Percentiles rank a stretch among this genome's conserved stretches.
Evolutionary conservation across 2,888 invertebrate species (phyloP).

Genomic region (Sarcophaga variegata): DNA sequence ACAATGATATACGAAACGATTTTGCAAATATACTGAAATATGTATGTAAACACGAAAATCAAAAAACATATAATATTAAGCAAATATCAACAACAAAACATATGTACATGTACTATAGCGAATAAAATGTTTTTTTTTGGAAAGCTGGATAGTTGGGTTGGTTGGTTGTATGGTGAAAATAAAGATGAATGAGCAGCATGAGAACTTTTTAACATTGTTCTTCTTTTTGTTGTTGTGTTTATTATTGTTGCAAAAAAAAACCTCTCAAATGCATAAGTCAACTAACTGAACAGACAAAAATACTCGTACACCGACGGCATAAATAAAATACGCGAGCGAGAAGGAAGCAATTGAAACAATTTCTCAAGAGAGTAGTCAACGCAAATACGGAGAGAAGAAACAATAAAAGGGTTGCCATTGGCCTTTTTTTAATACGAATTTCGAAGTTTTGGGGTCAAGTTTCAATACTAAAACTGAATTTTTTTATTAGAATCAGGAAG

Average conservation of each 20-base stretch:
- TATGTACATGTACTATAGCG: background rate
- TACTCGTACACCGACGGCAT: conserved; percentile 28
- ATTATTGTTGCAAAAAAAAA: background rate
- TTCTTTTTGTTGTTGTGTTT: background rate
- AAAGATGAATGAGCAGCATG: conserved; percentile 67
- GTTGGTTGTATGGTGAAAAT: conserved; percentile 22
- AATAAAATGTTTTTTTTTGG: background rate
- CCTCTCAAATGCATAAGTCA: conserved; percentile 50
- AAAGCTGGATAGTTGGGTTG: conserved; percentile 12
- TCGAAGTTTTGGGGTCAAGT: too few species aligned
- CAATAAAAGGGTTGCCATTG: too few species aligned
- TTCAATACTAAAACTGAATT: too few species aligned
- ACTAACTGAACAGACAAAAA: conserved; percentile 10
- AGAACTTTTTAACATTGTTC: conserved; percentile 35
- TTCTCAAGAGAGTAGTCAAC: too few species aligned
- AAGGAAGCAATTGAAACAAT: too few species aligned
- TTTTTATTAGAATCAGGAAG: too few species aligned
- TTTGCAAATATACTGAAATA: conserved; percentile 39
- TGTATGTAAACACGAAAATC: background rate
- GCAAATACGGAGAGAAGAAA: too few species aligned
- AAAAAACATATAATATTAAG: background rate
- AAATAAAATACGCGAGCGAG: background rate
- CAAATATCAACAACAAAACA: background rate
- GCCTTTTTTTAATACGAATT: too few species aligned
- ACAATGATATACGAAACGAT: conserved; percentile 17